These are phyloP conservation scores for Phengaris alcon DNA, from an alignment of 2,888 invertebrate species.

Conservation along the genomic window DNA sequence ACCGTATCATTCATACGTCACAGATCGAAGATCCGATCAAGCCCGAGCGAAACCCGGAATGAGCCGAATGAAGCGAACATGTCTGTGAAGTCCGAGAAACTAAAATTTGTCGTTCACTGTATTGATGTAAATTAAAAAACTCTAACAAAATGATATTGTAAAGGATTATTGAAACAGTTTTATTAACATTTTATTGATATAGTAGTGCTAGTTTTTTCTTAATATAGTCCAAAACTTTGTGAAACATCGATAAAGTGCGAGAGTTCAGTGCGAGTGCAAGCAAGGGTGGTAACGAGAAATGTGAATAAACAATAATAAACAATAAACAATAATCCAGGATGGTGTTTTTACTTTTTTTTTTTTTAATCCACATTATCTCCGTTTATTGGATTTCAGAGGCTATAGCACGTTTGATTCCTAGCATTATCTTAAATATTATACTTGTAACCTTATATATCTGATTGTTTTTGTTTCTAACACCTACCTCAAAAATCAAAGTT, in stretches of 20 bases:
- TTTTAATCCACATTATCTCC: too few species aligned
- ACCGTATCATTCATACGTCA: conserved; percentile 41
- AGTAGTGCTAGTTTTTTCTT: conserved; percentile 69
- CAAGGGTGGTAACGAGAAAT: conserved; percentile 86
- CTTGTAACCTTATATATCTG: too few species aligned
- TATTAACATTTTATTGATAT: conserved; percentile 68
- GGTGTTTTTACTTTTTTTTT: too few species aligned
- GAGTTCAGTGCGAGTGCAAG: conserved; percentile 80
- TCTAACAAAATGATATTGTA: conserved; percentile 78
- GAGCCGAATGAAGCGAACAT: conserved; percentile 75
- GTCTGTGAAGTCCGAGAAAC: conserved; percentile 71
- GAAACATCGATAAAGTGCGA: conserved; percentile 71
- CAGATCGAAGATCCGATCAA: conserved; percentile 64
- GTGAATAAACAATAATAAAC: too few species aligned
- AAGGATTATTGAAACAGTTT: conserved; percentile 62
- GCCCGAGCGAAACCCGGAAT: conserved; percentile 80
- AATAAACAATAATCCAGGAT: too few species aligned
- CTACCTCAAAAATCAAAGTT: too few species aligned
- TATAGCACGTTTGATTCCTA: too few species aligned
- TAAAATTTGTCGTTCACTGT: conserved; percentile 81
- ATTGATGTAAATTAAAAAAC: conserved; percentile 79
- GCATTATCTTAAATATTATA: too few species aligned
- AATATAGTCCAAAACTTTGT: conserved; percentile 62
- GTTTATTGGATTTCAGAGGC: too few species aligned
- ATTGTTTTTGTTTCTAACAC: too few species aligned